These are phyloP conservation scores for Trichechus manatus DNA, from an alignment of 2,113 vertebrate species.

Conservation along the genomic window DNA sequence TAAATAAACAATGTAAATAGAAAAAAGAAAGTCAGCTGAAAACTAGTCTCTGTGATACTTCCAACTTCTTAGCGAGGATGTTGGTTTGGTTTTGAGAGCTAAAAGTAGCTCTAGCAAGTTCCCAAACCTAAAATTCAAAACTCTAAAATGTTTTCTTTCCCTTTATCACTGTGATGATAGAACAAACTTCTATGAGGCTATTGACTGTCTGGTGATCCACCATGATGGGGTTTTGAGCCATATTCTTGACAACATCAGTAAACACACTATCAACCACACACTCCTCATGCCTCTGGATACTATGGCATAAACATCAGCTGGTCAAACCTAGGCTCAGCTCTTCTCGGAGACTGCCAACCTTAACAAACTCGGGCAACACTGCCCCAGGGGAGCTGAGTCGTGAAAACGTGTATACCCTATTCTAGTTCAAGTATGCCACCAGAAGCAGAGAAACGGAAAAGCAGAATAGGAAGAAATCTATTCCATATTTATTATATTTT, in stretches of 20 bases:
- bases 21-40: background rate
- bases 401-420: fast-evolving
- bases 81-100: background rate
- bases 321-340: background rate
- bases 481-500: background rate
- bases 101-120: background rate
- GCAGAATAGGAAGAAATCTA: background rate
- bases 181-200: background rate
- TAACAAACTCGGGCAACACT: background rate
- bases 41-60: background rate
- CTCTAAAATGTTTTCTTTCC: background rate
- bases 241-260: slow-evolving; percentile 34
- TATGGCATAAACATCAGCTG: background rate
- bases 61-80: background rate
- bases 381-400: fast-evolving
- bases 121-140: background rate
- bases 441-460: background rate
- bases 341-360: background rate
- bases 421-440: background rate
- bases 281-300: background rate
- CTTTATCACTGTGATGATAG: background rate
- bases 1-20: background rate
- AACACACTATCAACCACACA: slow-evolving; percentile 22
- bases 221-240: background rate
- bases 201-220: background rate